Conservation (phyloP, 2,113 vertebrate species). For the Myrmophylax atrothorax region DNA sequence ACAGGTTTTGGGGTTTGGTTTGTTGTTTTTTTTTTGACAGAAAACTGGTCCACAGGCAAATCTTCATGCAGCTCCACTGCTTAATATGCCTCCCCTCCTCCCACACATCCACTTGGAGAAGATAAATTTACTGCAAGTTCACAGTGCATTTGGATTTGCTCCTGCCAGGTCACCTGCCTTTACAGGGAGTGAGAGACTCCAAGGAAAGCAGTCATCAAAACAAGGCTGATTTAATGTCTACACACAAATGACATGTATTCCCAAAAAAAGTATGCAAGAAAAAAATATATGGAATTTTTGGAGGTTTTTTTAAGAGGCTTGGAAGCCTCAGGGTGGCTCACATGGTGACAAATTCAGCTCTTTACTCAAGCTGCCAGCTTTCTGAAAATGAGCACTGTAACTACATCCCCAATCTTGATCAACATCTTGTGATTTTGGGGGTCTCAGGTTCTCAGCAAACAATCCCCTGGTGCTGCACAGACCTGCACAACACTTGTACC, state of each 20-base stretch:
- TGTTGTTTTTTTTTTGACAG: neutral
- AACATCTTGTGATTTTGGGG: neutral
- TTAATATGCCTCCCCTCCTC: constrained; percentile 6
- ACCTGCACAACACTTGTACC: neutral
- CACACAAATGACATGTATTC: neutral
- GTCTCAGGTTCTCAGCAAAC: neutral
- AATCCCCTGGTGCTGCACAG: neutral
- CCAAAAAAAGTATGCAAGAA: neutral
- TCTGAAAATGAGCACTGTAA: rapidly evolving
- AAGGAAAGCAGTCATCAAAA: neutral
- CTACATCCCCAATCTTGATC: neutral
- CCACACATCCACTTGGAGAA: neutral
- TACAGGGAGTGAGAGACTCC: neutral
- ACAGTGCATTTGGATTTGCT: neutral
- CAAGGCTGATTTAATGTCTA: neutral
- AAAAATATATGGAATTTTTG: neutral
- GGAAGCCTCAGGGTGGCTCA: neutral
- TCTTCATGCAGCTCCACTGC: neutral
- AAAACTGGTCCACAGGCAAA: constrained; percentile 3
- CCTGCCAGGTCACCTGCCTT: neutral
- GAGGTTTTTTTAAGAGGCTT: neutral
- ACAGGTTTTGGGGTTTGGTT: too few species aligned
- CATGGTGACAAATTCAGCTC: neutral
- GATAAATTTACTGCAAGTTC: neutral
- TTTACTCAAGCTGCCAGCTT: neutral